These are phyloP conservation scores for rabbit (Oryctolagus cuniculus) DNA, from an alignment of 2,113 vertebrate genomes.

Conservation along the genomic window DNA sequence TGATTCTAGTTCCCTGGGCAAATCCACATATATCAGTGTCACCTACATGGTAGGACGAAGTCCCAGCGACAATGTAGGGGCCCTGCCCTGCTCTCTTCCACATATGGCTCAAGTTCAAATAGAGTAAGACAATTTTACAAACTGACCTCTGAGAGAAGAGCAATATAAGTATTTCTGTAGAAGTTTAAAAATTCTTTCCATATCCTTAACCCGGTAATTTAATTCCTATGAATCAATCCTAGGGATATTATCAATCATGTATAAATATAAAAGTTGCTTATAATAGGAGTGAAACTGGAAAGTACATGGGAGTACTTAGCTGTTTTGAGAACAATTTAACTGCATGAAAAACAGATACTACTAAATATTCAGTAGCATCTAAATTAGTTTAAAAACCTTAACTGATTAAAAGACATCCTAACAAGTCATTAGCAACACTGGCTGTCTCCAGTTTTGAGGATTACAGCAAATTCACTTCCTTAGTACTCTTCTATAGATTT, in stretches of 20 bases:
- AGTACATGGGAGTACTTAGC: constrained; percentile 9
- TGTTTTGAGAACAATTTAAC: not conserved
- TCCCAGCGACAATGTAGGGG: not conserved
- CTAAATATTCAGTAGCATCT: constrained; percentile 22
- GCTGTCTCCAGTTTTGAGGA: constrained; percentile 29
- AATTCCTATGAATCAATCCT: not conserved
- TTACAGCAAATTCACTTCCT: not conserved
- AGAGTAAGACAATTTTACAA: not conserved
- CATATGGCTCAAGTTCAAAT: not conserved
- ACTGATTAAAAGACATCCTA: constrained; percentile 19
- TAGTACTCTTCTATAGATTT: not conserved
- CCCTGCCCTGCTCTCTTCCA: not conserved
- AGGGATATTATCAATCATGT: not conserved
- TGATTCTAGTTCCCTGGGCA: not conserved
- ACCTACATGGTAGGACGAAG: not conserved
- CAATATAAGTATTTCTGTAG: constrained; percentile 4
- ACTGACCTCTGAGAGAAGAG: constrained; percentile 5
- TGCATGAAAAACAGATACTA: constrained; percentile 31
- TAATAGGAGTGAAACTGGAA: constrained; percentile 20
- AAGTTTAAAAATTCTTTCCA: constrained; percentile 55
- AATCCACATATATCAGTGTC: not conserved
- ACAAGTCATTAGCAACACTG: constrained; percentile 19
- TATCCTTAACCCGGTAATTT: constrained; percentile 42
- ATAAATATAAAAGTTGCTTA: not conserved
- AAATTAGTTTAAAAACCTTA: constrained; percentile 14